Base-by-base conservation (phyloP, 2,888 invertebrate species). In the Rhingia rostrata region DNA sequence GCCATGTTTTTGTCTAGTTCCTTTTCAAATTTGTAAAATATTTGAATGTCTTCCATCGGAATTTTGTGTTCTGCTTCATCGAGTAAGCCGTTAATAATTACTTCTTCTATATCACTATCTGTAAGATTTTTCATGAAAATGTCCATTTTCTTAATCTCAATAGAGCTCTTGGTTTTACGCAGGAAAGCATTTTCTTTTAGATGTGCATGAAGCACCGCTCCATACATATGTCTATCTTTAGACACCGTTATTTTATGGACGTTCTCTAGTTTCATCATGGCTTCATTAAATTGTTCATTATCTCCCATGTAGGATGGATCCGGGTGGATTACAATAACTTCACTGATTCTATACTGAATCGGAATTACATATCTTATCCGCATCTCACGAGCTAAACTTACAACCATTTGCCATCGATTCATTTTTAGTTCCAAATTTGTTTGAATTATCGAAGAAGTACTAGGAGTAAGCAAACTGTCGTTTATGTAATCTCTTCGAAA, bases 291-390 rank as follows among this genome's bases (percentile, higher is more conserved):
- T 6, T 32, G 1, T 4, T 81, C 69, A 0, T n/a, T 41, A 10
- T 64, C 35, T 7, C 53, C 51, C 30, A 75, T 22, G 3, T 22
- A 22, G 22, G 32, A 73, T 0, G 2, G n/a, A 4, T 64, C n/a
- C 6, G 14, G 4, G n/a, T 73, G 73, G 5, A 77, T 22, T 4
- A 81, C 45, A 47, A 64, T 33, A 4, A 81, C 4, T 33, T 98
- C 97, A 39, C 96, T 96, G 85, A 99, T 92, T 0, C 99, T 98
- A 92, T 98, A 98, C 93, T 98, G 98, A n/a, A 97, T 93, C 0
- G 98, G 97, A 78, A 98, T 94, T 6, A 97, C 97, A 90, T 96
- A 96, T 53, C 97, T 93, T 89, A 98, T 98, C 86, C 99, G 93
- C 37, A 98, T 92, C 22, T 98, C 94, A 86, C 98, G 93, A 0